A percentile compares a stretch with the other conserved stretches of the same genome.
These are phyloP conservation scores for Flexamia atlantica DNA, from an alignment of 2,888 invertebrate genomes.

Conservation along the genomic window DNA sequence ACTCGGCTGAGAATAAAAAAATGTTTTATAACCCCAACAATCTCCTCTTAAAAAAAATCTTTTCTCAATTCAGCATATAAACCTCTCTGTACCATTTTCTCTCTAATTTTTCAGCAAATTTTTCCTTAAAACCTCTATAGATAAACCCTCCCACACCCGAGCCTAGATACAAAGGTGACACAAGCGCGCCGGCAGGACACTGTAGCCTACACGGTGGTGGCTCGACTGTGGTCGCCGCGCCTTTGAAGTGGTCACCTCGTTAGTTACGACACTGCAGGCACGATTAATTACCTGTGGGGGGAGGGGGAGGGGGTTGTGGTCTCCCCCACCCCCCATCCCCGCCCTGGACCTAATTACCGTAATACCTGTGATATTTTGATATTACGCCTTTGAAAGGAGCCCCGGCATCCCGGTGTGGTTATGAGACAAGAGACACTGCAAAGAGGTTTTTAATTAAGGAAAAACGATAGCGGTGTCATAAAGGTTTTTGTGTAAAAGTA, in stretches of 20 bases:
- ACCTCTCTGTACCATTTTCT: too few relatives aligned
- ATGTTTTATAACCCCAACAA: too few relatives aligned
- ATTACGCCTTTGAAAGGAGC: background rate
- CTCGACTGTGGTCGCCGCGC: background rate
- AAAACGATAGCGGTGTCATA: too few relatives aligned
- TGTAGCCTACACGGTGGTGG: background rate
- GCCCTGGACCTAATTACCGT: background rate
- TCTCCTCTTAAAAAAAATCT: too few relatives aligned
- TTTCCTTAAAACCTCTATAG: background rate
- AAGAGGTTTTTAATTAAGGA: too few relatives aligned
- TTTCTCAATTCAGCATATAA: too few relatives aligned
- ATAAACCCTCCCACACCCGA: background rate
- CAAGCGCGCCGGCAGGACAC: too few relatives aligned
- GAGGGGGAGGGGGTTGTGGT: constrained; percentile 26
- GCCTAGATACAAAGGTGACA: background rate
- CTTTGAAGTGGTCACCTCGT: constrained; percentile 55
- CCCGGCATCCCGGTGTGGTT: too few relatives aligned
- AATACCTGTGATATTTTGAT: constrained; percentile 13
- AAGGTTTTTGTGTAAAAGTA: too few relatives aligned
- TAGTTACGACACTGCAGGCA: constrained; percentile 49
- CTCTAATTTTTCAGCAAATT: too few relatives aligned
- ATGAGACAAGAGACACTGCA: too few relatives aligned
- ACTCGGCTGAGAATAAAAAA: too few relatives aligned
- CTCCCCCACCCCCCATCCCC: background rate
- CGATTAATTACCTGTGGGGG: constrained; percentile 39